A percentile compares a stretch with the other conserved stretches of the same genome.
Conservation (phyloP, 2,113 vertebrate species). For the Gila orcuttii region DNA sequence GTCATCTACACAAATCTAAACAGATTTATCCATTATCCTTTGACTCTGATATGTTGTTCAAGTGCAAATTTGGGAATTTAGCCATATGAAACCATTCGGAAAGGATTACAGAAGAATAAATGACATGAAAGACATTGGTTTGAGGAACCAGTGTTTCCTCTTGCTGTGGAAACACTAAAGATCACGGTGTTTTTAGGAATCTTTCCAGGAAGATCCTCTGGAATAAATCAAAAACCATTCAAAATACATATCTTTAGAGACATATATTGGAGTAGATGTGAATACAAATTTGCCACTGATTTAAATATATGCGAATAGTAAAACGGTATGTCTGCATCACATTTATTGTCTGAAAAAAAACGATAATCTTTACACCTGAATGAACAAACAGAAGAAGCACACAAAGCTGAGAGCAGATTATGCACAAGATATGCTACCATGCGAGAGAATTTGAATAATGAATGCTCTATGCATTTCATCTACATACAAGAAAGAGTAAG, state of each 20-base stretch:
- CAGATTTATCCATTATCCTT: background rate
- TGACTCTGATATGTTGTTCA: background rate
- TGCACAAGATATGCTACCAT: background rate
- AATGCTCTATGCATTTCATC: constrained; percentile 12
- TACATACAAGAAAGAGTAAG: background rate
- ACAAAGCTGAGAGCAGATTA: constrained; percentile 14
- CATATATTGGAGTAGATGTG: background rate
- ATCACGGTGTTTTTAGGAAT: background rate
- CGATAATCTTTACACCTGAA: constrained; percentile 19
- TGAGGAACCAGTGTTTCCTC: background rate
- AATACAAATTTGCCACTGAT: constrained; percentile 4
- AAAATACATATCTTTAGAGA: constrained; percentile 17
- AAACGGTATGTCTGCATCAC: constrained; percentile 16
- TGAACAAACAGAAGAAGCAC: constrained; percentile 32
- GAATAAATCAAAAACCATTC: constrained; percentile 7
- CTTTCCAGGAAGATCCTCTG: background rate
- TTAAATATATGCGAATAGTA: constrained; percentile 30
- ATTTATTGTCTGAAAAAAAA: constrained; percentile 11
- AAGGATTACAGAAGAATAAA: background rate
- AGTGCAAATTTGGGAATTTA: background rate
- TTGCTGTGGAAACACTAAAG: background rate
- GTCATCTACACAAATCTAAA: background rate
- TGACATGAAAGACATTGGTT: background rate
- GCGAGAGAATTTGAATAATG: constrained; percentile 16
- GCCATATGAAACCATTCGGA: background rate